Conservation (phyloP, 2,113 vertebrate species). For the Climacteris rufus region DNA sequence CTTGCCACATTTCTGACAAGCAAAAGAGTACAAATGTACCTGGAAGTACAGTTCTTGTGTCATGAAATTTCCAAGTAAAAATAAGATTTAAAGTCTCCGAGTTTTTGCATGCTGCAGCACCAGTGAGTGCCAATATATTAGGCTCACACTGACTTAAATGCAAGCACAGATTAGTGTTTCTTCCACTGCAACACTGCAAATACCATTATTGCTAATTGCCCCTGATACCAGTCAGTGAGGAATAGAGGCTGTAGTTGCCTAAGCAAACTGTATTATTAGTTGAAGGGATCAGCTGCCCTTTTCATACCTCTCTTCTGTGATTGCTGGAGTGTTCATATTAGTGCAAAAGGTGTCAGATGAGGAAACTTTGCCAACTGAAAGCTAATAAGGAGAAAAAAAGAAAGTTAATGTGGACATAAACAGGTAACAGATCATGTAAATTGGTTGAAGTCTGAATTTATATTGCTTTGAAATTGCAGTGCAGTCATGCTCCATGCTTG, state of each 20-base stretch:
- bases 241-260: background rate
- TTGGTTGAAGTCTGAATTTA: background rate
- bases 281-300: background rate
- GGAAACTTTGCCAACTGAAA: background rate
- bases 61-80: background rate
- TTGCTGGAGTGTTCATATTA: background rate
- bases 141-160: background rate
- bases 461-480: background rate
- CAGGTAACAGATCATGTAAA: background rate
- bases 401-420: background rate
- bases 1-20: background rate
- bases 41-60: background rate
- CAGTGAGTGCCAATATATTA: background rate
- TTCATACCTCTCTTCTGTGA: background rate
- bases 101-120: background rate
- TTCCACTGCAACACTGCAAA: background rate
- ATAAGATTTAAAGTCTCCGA: background rate
- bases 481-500: background rate
- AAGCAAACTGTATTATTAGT: background rate
- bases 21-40: background rate
- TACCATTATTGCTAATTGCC: background rate
- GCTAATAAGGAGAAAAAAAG: background rate
- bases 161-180: background rate
- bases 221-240: background rate
- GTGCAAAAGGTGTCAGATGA: background rate